A percentile compares a stretch with the other conserved stretches of the same genome.
Conservation (phyloP, 2,888 invertebrate species). For the Drosophila robusta region DNA sequence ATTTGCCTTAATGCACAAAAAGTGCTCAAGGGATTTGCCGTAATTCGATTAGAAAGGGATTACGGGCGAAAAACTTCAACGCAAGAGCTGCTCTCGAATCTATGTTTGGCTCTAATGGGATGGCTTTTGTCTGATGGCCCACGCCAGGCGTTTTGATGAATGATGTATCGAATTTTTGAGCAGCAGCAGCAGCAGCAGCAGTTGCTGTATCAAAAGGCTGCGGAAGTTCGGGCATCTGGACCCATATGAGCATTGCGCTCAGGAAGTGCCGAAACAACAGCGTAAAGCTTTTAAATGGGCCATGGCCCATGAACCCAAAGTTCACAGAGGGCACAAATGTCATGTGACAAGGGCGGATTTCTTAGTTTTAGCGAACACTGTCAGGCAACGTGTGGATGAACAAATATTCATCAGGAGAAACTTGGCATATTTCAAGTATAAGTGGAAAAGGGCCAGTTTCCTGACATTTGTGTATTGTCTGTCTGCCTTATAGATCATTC, state of each 20-base stretch:
- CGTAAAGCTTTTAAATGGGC: conserved; percentile 71
- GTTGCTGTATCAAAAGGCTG: conserved; percentile 52
- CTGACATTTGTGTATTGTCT: too few relatives aligned
- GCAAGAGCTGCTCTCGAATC: conserved; percentile 29
- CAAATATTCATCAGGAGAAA: too few relatives aligned
- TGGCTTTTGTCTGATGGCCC: conserved; percentile 50
- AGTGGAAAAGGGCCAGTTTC: neutral
- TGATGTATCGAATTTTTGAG: conserved; percentile 77
- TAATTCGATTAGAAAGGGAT: conserved; percentile 81
- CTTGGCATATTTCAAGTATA: neutral
- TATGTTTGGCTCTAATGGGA: conserved; percentile 53
- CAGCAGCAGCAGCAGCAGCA: conserved; percentile 35
- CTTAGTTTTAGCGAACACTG: neutral
- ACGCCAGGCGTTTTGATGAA: conserved; percentile 69
- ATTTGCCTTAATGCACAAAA: conserved; percentile 67
- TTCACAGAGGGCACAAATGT: conserved; percentile 18
- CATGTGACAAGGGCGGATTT: conserved; percentile 22
- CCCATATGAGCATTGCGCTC: conserved; percentile 30
- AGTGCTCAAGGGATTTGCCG: conserved; percentile 70
- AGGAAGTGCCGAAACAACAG: conserved; percentile 68
- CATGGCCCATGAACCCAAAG: conserved; percentile 31
- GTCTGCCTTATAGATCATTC: too few relatives aligned
- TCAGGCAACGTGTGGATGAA: neutral
- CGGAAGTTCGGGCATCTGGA: conserved; percentile 53
- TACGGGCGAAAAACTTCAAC: conserved; percentile 60